Percentiles rank a stretch among this genome's conserved stretches.
These are phyloP conservation scores for Chesias legatella DNA, from an alignment of 2,888 invertebrate species.

Conservation along the genomic window DNA sequence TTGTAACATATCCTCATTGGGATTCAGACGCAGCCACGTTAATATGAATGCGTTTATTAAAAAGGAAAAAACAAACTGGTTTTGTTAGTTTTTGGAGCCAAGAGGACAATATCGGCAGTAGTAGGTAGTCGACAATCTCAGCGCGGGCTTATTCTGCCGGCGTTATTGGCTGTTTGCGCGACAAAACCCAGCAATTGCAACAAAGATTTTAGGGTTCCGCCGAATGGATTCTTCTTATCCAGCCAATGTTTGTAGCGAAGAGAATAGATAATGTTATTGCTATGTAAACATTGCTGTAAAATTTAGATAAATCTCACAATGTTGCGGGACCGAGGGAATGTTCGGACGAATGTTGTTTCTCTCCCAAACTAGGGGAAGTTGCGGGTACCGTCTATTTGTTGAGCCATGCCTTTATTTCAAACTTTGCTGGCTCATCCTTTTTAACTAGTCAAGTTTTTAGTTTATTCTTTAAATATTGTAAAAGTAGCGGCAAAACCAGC, in stretches of 20 bases:
- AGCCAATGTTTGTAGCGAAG: slow-evolving; percentile 43
- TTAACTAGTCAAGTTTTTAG: slow-evolving; percentile 8
- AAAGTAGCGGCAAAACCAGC: too few relatives aligned
- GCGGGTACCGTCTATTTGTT: slow-evolving; percentile 18
- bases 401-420: slow-evolving; percentile 19
- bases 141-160: slow-evolving; percentile 47
- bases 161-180: slow-evolving; percentile 55
- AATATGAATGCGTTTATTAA: slow-evolving; percentile 21
- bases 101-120: slow-evolving; percentile 44
- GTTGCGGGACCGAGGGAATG: slow-evolving; percentile 35
- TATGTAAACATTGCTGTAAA: slow-evolving; percentile 46
- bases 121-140: slow-evolving; percentile 42
- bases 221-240: slow-evolving; percentile 56
- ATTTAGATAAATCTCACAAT: slow-evolving; percentile 46
- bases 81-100: slow-evolving; percentile 26
- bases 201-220: slow-evolving; percentile 53
- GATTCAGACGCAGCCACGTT: background rate
- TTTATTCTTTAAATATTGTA: background rate
- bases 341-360: slow-evolving; percentile 24
- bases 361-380: slow-evolving; percentile 17
- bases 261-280: slow-evolving; percentile 49
- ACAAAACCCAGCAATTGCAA: slow-evolving; percentile 55
- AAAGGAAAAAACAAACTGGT: slow-evolving; percentile 21
- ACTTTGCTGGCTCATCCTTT: slow-evolving; percentile 19
- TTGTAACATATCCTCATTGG: too few relatives aligned